Evolutionary conservation across 2,113 vertebrate species (phyloP).

Genomic region (Galeopterus variegatus): DNA sequence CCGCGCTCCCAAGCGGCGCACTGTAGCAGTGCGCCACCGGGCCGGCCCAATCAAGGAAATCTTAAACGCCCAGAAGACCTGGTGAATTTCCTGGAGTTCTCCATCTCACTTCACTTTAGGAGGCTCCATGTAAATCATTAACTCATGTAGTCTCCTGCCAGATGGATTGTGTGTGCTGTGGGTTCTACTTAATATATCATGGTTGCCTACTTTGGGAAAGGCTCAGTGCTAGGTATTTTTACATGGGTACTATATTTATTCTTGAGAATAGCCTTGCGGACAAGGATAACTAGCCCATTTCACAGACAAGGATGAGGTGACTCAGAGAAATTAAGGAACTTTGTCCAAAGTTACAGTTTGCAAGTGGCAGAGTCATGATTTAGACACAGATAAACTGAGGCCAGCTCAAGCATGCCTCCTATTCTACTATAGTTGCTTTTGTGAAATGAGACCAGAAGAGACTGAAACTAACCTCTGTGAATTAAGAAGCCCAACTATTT

Average conservation of each 20-base stretch:
- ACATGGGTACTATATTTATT: neutral
- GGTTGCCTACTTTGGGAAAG: neutral
- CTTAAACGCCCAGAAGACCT: neutral
- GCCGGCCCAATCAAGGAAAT: neutral
- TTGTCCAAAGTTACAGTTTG: neutral
- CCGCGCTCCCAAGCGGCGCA: too few relatives aligned
- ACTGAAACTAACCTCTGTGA: neutral
- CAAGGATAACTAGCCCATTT: neutral
- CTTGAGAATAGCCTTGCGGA: neutral
- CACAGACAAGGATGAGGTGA: neutral
- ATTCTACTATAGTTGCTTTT: neutral
- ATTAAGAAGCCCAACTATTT: neutral
- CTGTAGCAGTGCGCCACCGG: too few relatives aligned
- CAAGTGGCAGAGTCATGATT: neutral
- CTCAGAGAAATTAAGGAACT: neutral
- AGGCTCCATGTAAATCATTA: neutral
- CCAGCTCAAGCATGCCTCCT: neutral
- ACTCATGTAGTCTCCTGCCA: neutral
- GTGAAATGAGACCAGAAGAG: neutral
- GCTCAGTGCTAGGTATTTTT: neutral
- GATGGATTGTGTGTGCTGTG: neutral
- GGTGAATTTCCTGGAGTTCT: neutral
- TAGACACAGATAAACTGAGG: constrained; percentile 1
- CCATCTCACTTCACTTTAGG: neutral
- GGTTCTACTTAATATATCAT: neutral